A percentile compares a stretch with the other conserved stretches of the same genome.
Evolutionary conservation across 2,113 vertebrate species (phyloP).

Genomic region (Procapra przewalskii): DNA sequence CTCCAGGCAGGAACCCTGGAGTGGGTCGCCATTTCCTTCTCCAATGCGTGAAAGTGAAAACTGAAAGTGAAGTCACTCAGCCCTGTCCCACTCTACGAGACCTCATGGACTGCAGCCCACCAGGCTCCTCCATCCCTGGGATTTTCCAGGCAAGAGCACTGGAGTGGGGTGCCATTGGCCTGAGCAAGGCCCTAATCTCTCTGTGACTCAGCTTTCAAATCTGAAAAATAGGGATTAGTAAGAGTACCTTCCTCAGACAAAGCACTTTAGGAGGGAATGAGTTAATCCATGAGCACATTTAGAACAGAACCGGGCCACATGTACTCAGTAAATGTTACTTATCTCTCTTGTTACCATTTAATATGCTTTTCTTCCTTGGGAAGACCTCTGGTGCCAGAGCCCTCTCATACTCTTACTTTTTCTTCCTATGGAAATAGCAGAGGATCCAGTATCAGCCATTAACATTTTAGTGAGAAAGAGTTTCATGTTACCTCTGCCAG

Average conservation of each 20-base stretch:
- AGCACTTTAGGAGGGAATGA: not conserved
- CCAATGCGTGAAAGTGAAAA: no score
- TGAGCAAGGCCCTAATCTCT: not conserved
- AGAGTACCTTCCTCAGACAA: not conserved
- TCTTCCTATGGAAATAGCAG: slow-evolving; percentile 9
- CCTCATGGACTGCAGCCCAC: no score
- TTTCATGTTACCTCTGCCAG: not conserved
- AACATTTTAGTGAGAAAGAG: slow-evolving; percentile 9
- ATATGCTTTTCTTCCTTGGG: not conserved
- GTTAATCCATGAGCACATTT: not conserved
- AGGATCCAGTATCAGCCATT: not conserved
- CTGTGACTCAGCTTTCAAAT: not conserved
- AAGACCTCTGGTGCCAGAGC: not conserved
- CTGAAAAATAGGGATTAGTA: not conserved
- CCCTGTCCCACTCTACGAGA: fast-evolving
- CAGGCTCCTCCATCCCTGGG: no score
- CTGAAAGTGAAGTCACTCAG: no score
- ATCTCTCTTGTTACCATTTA: not conserved
- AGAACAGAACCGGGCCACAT: not conserved
- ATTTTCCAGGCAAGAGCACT: no score
- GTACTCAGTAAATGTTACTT: not conserved
- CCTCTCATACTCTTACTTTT: not conserved
- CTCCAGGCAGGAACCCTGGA: no score
- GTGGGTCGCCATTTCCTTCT: no score
- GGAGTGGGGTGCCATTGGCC: no score